Percentiles rank a stretch among this genome's conserved stretches.
Conservation (phyloP, 2,797 vertebrate species). For the Acanthurus lineatus region DNA sequence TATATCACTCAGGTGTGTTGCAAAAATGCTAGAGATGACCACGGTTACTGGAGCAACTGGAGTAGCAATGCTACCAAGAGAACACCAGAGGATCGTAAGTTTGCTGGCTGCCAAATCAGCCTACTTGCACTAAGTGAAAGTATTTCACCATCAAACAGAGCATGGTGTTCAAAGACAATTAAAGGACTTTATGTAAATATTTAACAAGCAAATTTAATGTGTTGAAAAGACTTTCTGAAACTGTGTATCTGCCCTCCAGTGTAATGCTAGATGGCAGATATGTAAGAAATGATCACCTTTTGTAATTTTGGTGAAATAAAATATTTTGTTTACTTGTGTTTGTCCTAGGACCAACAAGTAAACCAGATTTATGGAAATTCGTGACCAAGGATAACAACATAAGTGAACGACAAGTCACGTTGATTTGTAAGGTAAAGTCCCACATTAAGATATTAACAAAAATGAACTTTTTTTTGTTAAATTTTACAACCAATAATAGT, state of each 20-base stretch:
- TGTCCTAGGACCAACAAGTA: conserved; percentile 86
- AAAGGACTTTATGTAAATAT: neutral
- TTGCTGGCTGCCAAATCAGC: neutral
- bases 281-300: neutral
- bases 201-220: neutral
- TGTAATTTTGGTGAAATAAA: conserved; percentile 1
- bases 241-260: neutral
- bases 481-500: no score
- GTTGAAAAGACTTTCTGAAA: neutral
- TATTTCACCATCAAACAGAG: neutral
- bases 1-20: conserved; percentile 90
- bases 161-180: neutral
- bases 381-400: conserved; percentile 46
- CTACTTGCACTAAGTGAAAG: neutral
- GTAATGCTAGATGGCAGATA: neutral
- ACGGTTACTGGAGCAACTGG: conserved; percentile 93
- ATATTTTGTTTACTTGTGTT: neutral
- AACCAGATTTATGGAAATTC: conserved; percentile 89
- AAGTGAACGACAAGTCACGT: conserved; percentile 67
- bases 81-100: conserved; percentile 91
- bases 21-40: conserved; percentile 54
- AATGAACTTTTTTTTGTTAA: no score
- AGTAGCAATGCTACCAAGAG: conserved; percentile 79
- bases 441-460: no score
- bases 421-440: conserved; percentile 91